A percentile compares a stretch with the other conserved stretches of the same genome.
These are phyloP conservation scores for Helicoverpa zea DNA, from an alignment of 1,140 invertebrate genomes.

Conservation along the genomic window DNA sequence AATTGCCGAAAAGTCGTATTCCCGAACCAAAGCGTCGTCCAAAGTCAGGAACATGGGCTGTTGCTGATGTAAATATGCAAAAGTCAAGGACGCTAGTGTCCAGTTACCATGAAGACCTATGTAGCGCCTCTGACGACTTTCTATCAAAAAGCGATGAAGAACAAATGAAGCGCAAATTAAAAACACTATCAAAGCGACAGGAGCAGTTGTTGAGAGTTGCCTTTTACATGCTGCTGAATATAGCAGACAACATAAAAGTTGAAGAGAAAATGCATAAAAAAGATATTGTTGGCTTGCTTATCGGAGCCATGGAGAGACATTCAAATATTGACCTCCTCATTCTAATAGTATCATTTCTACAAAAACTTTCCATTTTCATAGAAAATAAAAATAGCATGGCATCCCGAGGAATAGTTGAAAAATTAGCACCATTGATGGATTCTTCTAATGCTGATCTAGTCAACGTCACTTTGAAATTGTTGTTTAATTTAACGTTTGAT, in stretches of 20 bases:
- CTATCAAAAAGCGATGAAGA: slow-evolving; percentile 93
- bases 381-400: slow-evolving; percentile 98
- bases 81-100: slow-evolving; percentile 87
- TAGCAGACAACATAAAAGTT: slow-evolving; percentile 97
- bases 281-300: slow-evolving; percentile 95
- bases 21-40: slow-evolving; percentile 90
- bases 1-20: slow-evolving; percentile 89
- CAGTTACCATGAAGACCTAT: slow-evolving; percentile 89
- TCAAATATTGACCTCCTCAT: slow-evolving; percentile 95
- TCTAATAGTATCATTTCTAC: slow-evolving; percentile 97
- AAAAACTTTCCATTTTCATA: slow-evolving; percentile 97
- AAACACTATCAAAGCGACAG: slow-evolving; percentile 95
- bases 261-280: slow-evolving; percentile 99
- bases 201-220: slow-evolving; percentile 96
- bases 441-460: slow-evolving; percentile 93
- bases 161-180: slow-evolving; percentile 92
- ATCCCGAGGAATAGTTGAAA: slow-evolving; percentile 91
- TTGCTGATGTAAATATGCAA: slow-evolving; percentile 85
- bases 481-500: slow-evolving; percentile 99
- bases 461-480: slow-evolving; percentile 94
- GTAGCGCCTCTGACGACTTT: slow-evolving; percentile 86
- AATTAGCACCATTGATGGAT: slow-evolving; percentile 91
- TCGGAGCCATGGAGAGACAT: slow-evolving; percentile 95
- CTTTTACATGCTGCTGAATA: slow-evolving; percentile 97
- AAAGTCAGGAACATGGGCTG: slow-evolving; percentile 90